A percentile compares a stretch with the other conserved stretches of the same genome.
phyloP scores from a whole-genome alignment of 2,888 invertebrate species.

The Lochmaea crataegi region DNA sequence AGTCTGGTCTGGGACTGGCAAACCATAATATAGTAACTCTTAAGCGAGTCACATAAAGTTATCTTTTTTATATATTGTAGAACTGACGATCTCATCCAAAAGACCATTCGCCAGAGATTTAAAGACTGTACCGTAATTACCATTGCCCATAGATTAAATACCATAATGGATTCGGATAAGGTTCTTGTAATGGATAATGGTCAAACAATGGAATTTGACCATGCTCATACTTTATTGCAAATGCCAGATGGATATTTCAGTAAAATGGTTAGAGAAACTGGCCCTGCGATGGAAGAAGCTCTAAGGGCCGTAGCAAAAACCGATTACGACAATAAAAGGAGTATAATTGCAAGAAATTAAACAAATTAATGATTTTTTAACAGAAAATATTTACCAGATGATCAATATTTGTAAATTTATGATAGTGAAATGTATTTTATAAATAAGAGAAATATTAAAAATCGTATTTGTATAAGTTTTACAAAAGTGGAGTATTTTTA shows the following conservation, averaged over 20 bases:
- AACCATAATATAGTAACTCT: too few species aligned
- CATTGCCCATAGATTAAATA: slow-evolving; percentile 20
- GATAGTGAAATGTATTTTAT: too few species aligned
- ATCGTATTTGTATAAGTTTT: too few species aligned
- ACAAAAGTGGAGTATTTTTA: too few species aligned
- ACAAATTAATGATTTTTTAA: too few species aligned
- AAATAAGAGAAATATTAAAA: too few species aligned
- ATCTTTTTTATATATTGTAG: slow-evolving; percentile 4
- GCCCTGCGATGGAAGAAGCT: slow-evolving; percentile 54
- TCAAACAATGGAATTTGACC: slow-evolving; percentile 67
- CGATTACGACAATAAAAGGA: slow-evolving; percentile 18
- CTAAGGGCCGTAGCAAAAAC: slow-evolving; percentile 54
- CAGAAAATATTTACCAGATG: too few species aligned
- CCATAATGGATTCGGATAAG: slow-evolving; percentile 70
- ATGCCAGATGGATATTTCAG: slow-evolving; percentile 57
- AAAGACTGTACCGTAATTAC: slow-evolving; percentile 27
- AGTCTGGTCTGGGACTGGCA: too few species aligned
- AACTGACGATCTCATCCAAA: slow-evolving; percentile 22
- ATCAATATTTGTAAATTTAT: too few species aligned
- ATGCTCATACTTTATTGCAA: slow-evolving; percentile 64
- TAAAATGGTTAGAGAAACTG: slow-evolving; percentile 62
- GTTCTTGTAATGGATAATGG: slow-evolving; percentile 73
- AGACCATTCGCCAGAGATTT: slow-evolving; percentile 25
- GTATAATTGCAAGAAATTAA: too few species aligned
- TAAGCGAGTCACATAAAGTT: too few species aligned